Percentiles rank a stretch among this genome's conserved stretches.
These are phyloP conservation scores for Caranx ignobilis DNA, from an alignment of 2,113 vertebrate species.

Conservation along the genomic window DNA sequence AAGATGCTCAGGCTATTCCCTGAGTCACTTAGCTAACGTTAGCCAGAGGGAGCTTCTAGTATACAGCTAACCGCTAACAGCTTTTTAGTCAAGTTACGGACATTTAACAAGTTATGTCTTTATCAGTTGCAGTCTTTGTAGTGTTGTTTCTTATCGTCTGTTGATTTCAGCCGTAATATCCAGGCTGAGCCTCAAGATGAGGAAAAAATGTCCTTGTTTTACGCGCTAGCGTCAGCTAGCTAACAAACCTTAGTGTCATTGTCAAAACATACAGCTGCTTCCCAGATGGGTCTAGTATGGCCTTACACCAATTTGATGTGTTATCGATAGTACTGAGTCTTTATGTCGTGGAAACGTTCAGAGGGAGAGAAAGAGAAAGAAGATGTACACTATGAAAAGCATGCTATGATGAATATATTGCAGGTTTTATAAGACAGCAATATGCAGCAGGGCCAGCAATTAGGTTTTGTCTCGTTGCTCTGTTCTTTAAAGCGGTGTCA, in stretches of 20 bases:
- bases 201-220: neutral
- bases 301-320: neutral
- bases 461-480: neutral
- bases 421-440: neutral
- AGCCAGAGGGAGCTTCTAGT: constrained; percentile 2
- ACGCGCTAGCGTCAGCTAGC: constrained; percentile 41
- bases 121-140: accelerated
- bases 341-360: neutral
- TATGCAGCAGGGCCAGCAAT: neutral
- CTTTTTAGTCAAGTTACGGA: neutral
- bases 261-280: neutral
- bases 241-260: constrained; percentile 38
- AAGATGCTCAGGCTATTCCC: constrained; percentile 31
- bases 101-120: neutral
- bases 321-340: neutral
- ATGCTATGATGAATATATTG: no score
- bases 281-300: neutral
- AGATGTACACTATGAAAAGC: neutral
- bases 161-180: no score
- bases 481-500: neutral
- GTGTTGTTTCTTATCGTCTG: neutral
- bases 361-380: neutral
- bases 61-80: neutral
- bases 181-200: neutral
- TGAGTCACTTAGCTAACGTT: constrained; percentile 72